Evolutionary conservation across 2,888 invertebrate genomes (phyloP).

Genomic region (Thereva unica): DNA sequence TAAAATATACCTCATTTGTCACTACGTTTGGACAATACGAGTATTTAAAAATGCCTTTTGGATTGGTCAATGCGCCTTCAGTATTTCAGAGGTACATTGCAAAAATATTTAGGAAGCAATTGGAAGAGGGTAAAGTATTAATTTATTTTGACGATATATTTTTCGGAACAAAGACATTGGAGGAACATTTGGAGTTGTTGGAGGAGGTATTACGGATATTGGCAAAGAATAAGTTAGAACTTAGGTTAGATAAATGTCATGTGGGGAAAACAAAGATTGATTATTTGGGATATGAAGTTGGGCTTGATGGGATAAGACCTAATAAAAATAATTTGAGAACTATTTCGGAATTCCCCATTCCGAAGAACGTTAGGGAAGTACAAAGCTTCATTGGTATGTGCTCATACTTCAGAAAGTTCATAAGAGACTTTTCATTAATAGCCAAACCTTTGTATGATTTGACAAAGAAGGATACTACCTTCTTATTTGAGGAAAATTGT

Average conservation of each 20-base stretch:
- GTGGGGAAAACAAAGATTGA: background rate
- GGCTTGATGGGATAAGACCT: background rate
- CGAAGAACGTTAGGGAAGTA: background rate
- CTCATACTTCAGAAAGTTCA: slow-evolving; percentile 13
- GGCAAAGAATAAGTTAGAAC: background rate
- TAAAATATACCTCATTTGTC: slow-evolving; percentile 42
- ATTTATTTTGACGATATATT: slow-evolving; percentile 44
- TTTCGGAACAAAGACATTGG: slow-evolving; percentile 38
- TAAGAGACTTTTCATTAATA: background rate
- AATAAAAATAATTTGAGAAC: background rate
- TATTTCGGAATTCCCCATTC: slow-evolving; percentile 1
- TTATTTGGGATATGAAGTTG: slow-evolving; percentile 10
- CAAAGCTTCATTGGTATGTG: slow-evolving; percentile 5
- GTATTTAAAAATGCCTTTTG: slow-evolving; percentile 40
- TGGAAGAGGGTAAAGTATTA: slow-evolving; percentile 37
- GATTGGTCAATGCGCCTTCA: slow-evolving; percentile 27
- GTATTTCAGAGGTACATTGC: slow-evolving; percentile 41
- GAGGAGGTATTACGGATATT: background rate
- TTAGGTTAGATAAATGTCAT: slow-evolving; percentile 10
- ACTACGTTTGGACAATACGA: slow-evolving; percentile 42
- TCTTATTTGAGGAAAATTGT: slow-evolving; percentile 41
- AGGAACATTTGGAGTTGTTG: slow-evolving; percentile 37
- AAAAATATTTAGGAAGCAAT: slow-evolving; percentile 33
- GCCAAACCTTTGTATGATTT: slow-evolving; percentile 9
- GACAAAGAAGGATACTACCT: slow-evolving; percentile 42